These are phyloP conservation scores for Tetrapedia diversipes DNA, from an alignment of 2,888 invertebrate species.

Conservation along the genomic window DNA sequence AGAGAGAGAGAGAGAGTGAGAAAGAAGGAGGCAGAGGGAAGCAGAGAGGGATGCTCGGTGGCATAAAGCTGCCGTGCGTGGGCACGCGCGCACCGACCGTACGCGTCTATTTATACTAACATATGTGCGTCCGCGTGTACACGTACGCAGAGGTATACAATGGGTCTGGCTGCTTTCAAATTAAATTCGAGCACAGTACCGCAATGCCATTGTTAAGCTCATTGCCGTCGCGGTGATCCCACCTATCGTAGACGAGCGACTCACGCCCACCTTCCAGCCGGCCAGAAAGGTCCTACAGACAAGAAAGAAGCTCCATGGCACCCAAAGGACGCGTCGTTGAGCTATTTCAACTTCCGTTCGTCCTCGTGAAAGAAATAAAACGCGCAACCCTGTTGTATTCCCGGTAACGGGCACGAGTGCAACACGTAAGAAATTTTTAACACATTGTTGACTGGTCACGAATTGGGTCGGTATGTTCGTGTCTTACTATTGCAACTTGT, in stretches of 20 bases:
- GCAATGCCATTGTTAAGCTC: constrained; percentile 69
- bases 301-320: neutral
- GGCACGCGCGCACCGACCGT: constrained; percentile 61
- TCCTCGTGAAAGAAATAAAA: neutral
- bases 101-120: constrained; percentile 70
- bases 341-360: no score
- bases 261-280: constrained; percentile 43
- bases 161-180: constrained; percentile 67
- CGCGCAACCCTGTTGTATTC: neutral
- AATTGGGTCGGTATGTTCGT: no score
- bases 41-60: constrained; percentile 49
- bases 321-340: no score
- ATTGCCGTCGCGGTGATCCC: constrained; percentile 56
- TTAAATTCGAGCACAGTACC: constrained; percentile 72
- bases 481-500: no score
- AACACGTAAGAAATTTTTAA: no score
- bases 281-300: constrained; percentile 7
- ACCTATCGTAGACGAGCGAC: constrained; percentile 52
- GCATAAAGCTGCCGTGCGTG: constrained; percentile 69
- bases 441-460: no score
- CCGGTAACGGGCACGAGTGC: neutral
- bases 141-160: no score
- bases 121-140: constrained; percentile 27
- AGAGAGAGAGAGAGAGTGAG: neutral
- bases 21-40: neutral